Evolutionary conservation across 1,140 invertebrate genomes (phyloP).

Genomic region (Lepidurus apus): DNA sequence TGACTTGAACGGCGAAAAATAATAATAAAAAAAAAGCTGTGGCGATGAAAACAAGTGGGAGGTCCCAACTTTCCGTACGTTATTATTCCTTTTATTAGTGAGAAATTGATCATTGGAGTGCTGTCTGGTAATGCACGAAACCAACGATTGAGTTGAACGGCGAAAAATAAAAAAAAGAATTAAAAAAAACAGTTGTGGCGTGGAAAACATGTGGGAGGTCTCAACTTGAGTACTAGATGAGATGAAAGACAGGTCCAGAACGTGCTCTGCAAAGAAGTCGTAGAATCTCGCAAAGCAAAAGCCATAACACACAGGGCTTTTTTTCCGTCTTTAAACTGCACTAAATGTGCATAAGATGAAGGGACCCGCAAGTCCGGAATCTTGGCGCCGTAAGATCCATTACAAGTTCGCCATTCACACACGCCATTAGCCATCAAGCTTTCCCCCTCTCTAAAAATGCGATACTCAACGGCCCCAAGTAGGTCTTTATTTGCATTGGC

Average conservation of each 20-base stretch:
- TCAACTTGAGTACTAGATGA: not conserved
- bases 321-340: constrained; percentile 10
- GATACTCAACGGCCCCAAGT: too few relatives aligned
- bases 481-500: too few relatives aligned
- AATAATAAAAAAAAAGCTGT: not conserved
- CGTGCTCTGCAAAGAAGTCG: not conserved
- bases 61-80: not conserved
- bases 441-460: not conserved
- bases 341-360: constrained; percentile 5
- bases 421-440: not conserved
- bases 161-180: not conserved
- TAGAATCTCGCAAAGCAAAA: not conserved
- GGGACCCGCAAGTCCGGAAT: not conserved
- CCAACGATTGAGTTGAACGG: not conserved
- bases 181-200: not conserved
- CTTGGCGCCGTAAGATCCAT: constrained; percentile 5
- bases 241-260: constrained; percentile 21
- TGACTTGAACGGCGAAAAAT: not conserved
- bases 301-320: not conserved
- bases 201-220: not conserved
- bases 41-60: not conserved
- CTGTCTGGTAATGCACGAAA: not conserved
- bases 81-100: not conserved
- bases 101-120: not conserved
- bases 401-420: constrained; percentile 1